Evolutionary conservation across 2,888 invertebrate species (phyloP).

Genomic region (Cynaeus angustus): DNA sequence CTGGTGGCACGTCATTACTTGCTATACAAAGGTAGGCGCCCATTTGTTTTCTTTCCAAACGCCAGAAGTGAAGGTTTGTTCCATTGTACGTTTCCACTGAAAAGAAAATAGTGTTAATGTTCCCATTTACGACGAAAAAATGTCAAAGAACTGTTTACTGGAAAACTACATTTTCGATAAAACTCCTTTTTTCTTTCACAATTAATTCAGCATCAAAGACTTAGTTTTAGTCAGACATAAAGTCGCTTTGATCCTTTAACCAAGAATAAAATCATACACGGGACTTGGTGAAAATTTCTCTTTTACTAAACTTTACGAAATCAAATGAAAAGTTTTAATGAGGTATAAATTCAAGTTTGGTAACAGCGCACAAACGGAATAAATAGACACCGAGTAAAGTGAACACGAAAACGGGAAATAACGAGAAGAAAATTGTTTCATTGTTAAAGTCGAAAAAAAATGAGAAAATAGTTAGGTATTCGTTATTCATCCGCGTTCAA

Average conservation of each 20-base stretch:
- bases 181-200: background rate
- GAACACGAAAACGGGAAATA: conserved; percentile 21
- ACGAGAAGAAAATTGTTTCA: conserved; percentile 8
- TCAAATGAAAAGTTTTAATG: conserved; percentile 47
- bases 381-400: conserved; percentile 28
- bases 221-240: conserved; percentile 7
- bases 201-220: conserved; percentile 6
- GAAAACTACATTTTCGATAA: conserved; percentile 28
- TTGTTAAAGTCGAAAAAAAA: conserved; percentile 17
- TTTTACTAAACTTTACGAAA: conserved; percentile 22
- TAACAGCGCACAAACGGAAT: conserved; percentile 24
- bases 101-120: conserved; percentile 52
- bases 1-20: conserved; percentile 92
- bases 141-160: conserved; percentile 2
- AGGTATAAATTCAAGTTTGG: conserved; percentile 33
- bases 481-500: no score
- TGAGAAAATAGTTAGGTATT: no score
- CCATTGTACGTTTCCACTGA: conserved; percentile 86
- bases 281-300: background rate
- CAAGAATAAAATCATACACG: conserved; percentile 12
- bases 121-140: conserved; percentile 35
- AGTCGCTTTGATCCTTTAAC: conserved; percentile 7
- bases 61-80: conserved; percentile 81
- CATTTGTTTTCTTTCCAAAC: conserved; percentile 91
- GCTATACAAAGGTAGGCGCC: conserved; percentile 94